A percentile compares a stretch with the other conserved stretches of the same genome.
These are phyloP conservation scores for Aphis gossypii DNA, from an alignment of 1,140 invertebrate species.

Conservation along the genomic window DNA sequence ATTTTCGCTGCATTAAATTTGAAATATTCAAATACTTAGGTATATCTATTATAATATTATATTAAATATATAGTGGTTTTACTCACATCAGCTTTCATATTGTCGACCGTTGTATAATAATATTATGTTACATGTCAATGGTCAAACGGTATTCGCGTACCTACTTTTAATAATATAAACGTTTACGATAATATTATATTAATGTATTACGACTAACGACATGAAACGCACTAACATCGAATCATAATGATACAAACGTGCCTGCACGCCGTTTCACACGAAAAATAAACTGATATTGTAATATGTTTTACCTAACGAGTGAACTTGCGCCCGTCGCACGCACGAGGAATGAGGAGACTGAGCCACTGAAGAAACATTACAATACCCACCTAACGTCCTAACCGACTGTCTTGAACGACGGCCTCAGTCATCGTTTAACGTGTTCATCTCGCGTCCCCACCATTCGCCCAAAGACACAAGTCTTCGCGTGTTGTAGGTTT, in stretches of 20 bases:
- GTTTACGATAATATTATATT: slow-evolving; percentile 17
- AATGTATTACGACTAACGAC: not conserved
- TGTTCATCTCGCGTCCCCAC: not conserved
- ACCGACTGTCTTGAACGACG: not conserved
- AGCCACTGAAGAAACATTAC: not conserved
- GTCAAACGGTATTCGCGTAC: not conserved
- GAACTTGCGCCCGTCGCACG: not conserved
- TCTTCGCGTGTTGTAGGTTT: not conserved
- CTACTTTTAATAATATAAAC: not conserved
- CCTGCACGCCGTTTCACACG: not conserved
- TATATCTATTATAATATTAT: not conserved
- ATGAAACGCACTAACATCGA: not conserved
- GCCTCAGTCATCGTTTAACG: not conserved
- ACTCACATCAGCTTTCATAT: slow-evolving; percentile 26
- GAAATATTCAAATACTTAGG: not conserved
- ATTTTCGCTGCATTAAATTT: not conserved
- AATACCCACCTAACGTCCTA: not conserved
- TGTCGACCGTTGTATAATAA: not conserved
- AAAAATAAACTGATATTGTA: not conserved
- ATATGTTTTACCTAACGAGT: not conserved
- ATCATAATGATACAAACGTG: not conserved
- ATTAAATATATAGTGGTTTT: not conserved
- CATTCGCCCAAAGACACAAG: too few species aligned
- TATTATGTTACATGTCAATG: not conserved
- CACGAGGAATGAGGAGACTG: not conserved